These are phyloP conservation scores for Punctoribates punctum DNA, from an alignment of 2,888 invertebrate genomes.

Conservation along the genomic window DNA sequence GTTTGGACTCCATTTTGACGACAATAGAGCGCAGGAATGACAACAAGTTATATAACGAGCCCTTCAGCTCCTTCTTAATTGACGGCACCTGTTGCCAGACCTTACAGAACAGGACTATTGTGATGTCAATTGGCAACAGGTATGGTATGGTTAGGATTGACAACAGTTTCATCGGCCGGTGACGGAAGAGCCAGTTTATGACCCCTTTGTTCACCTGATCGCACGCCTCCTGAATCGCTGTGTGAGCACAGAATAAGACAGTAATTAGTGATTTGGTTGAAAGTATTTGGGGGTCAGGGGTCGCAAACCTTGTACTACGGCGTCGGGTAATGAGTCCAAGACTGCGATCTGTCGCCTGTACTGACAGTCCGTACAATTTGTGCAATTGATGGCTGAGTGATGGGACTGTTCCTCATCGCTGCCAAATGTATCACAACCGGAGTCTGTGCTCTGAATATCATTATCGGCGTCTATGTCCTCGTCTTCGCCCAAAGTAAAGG, in stretches of 20 bases:
- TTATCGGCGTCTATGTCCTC: slow-evolving; percentile 39
- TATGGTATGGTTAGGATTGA: slow-evolving; percentile 79
- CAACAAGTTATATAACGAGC: slow-evolving; percentile 54
- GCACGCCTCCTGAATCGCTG: slow-evolving; percentile 82
- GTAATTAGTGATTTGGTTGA: background rate
- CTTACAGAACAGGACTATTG: slow-evolving; percentile 56
- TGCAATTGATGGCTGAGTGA: slow-evolving; percentile 16
- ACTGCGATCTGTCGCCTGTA: slow-evolving; percentile 78
- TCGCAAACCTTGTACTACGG: slow-evolving; percentile 59
- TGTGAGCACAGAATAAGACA: background rate
- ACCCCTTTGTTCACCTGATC: slow-evolving; percentile 86
- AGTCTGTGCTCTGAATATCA: slow-evolving; percentile 41
- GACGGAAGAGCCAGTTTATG: slow-evolving; percentile 83
- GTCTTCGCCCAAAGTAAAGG: slow-evolving; percentile 50
- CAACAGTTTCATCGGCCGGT: slow-evolving; percentile 72
- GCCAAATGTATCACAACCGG: slow-evolving; percentile 55
- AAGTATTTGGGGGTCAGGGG: background rate
- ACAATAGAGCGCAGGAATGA: slow-evolving; percentile 59
- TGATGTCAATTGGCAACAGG: slow-evolving; percentile 79
- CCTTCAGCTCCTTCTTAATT: slow-evolving; percentile 41
- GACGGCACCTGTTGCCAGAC: slow-evolving; percentile 38
- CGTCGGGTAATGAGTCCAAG: slow-evolving; percentile 81
- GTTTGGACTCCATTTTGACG: slow-evolving; percentile 54
- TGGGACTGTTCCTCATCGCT: background rate
- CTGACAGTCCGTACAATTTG: slow-evolving; percentile 83